phyloP scores from a whole-genome alignment of 2,797 vertebrate species.

The Okamejei kenojei region DNA sequence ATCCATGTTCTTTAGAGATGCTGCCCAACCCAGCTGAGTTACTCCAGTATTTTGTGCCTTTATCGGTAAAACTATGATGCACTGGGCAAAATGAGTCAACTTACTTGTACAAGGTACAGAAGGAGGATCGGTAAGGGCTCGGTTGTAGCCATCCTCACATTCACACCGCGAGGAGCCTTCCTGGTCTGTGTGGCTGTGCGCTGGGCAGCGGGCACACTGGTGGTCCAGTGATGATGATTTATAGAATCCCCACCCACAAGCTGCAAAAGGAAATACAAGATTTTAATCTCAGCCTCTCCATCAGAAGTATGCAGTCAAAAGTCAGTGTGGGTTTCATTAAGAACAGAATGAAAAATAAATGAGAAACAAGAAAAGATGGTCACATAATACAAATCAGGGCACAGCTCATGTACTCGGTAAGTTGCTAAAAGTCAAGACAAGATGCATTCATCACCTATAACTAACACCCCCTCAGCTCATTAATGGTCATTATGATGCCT shows the following conservation, averaged over 20 bases:
- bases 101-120: conserved; percentile 93
- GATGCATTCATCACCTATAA: not conserved
- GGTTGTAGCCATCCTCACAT: conserved; percentile 92
- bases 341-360: not conserved
- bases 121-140: conserved; percentile 80
- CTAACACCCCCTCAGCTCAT: not conserved
- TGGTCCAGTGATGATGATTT: conserved; percentile 97
- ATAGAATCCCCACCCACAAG: conserved; percentile 92
- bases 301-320: not conserved
- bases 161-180: conserved; percentile 93
- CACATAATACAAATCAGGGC: not conserved
- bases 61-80: not conserved
- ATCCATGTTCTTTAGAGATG: too few relatives aligned
- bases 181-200: conserved; percentile 88
- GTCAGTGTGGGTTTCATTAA: not conserved
- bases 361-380: not conserved
- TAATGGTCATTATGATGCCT: conserved; percentile 10
- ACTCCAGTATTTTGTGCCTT: too few relatives aligned
- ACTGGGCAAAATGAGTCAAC: conserved; percentile 48
- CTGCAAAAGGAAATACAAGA: conserved; percentile 51
- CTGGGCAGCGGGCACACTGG: conserved; percentile 90
- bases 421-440: not conserved
- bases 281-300: not conserved
- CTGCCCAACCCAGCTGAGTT: too few relatives aligned
- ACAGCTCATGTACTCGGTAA: not conserved